Evolutionary conservation across 2,797 vertebrate species (phyloP).

Genomic region (Meriones psammophilus): DNA sequence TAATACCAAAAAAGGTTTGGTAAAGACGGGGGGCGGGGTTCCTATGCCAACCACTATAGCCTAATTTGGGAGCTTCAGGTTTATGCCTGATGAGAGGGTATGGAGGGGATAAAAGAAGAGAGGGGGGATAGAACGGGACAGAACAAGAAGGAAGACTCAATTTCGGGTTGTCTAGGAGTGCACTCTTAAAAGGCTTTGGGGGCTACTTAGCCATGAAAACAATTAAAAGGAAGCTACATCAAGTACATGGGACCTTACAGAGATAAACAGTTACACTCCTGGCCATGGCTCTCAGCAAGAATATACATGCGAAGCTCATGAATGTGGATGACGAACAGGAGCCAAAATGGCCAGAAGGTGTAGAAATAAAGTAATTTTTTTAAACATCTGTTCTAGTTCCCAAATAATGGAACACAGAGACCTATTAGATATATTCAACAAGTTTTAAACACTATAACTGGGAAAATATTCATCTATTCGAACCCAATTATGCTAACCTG

Average conservation of each 20-base stretch:
- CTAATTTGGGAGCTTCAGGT: not conserved
- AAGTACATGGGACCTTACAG: not conserved
- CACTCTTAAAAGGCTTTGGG: not conserved
- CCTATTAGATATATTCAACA: too few relatives aligned
- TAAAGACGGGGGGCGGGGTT: not conserved
- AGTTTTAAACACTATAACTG: too few relatives aligned
- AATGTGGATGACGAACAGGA: slow-evolving; percentile 19
- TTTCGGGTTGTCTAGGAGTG: not conserved
- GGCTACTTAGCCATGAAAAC: slow-evolving; percentile 21
- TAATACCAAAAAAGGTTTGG: not conserved
- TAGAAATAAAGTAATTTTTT: too few relatives aligned
- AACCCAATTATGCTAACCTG: too few relatives aligned
- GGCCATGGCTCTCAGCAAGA: not conserved
- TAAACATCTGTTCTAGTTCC: too few relatives aligned
- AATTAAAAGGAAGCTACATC: slow-evolving; percentile 1
- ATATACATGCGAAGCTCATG: slow-evolving; percentile 38
- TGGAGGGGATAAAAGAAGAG: not conserved
- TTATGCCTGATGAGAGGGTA: not conserved
- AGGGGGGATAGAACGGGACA: not conserved
- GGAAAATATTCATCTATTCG: too few relatives aligned
- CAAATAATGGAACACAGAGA: too few relatives aligned
- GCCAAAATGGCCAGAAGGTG: slow-evolving; percentile 18
- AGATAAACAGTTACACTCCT: not conserved
- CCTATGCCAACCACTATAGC: too few relatives aligned
- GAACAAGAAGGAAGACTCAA: not conserved